These are phyloP conservation scores for Crotophaga sulcirostris DNA, from an alignment of 2,113 vertebrate genomes.

Conservation along the genomic window DNA sequence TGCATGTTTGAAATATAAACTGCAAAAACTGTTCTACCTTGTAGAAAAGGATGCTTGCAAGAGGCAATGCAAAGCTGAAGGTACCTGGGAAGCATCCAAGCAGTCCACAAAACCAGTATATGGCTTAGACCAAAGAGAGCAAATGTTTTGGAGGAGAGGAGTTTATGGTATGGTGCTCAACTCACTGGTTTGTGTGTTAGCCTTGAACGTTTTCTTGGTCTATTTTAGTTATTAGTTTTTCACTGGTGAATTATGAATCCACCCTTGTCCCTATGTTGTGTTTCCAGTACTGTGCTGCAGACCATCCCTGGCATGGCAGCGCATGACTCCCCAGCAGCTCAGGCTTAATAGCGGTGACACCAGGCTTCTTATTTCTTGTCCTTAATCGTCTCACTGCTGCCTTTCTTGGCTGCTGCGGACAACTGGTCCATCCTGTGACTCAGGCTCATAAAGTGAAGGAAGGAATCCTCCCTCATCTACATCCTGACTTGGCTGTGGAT, in stretches of 20 bases:
- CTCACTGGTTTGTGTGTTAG: not conserved
- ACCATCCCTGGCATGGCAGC: fast-evolving
- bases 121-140: not conserved
- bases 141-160: not conserved
- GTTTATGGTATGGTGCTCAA: not conserved
- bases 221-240: not conserved
- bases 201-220: not conserved
- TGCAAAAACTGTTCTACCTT: not conserved
- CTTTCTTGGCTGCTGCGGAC: not conserved
- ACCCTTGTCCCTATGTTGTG: not conserved
- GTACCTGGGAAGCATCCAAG: not conserved
- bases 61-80: not conserved
- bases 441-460: not conserved
- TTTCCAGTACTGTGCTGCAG: not conserved
- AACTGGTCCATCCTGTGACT: not conserved
- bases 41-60: not conserved
- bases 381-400: not conserved
- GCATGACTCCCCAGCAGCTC: not conserved
- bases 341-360: not conserved
- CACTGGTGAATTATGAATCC: not conserved
- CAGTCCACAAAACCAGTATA: not conserved
- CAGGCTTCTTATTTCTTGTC: not conserved
- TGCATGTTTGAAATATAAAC: not conserved
- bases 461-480: not conserved
- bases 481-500: not conserved